phyloP scores from a whole-genome alignment of 2,797 vertebrate species.

The Mus spretus region DNA sequence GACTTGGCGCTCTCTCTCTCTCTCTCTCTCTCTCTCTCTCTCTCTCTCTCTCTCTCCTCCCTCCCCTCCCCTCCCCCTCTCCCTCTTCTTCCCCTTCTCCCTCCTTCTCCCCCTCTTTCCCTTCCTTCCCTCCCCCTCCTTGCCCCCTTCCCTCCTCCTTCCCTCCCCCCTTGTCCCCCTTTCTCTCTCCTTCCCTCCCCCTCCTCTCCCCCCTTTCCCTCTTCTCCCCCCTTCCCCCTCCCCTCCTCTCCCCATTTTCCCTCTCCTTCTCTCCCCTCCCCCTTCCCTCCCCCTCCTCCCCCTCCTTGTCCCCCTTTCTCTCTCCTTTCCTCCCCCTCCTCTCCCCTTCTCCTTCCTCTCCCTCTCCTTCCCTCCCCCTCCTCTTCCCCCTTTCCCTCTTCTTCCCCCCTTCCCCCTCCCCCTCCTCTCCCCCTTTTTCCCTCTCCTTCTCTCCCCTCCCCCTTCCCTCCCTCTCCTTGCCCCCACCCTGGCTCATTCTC shows the following conservation, averaged over 20 bases:
- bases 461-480: accelerated
- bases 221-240: too few relatives aligned
- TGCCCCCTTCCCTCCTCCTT: accelerated
- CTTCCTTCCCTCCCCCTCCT: accelerated
- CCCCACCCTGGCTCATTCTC: not conserved
- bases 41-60: not conserved
- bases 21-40: not conserved
- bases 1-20: not conserved
- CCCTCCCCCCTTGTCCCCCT: too few relatives aligned
- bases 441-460: accelerated
- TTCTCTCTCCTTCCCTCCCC: accelerated
- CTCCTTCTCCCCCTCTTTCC: accelerated
- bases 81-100: accelerated
- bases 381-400: not conserved
- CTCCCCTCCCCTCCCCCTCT: accelerated
- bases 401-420: accelerated
- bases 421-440: accelerated
- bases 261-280: not conserved
- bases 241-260: accelerated
- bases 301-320: too few relatives aligned
- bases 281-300: accelerated
- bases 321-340: too few relatives aligned
- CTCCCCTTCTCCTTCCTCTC: accelerated
- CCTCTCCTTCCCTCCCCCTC: not conserved
- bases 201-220: accelerated